Evolutionary conservation across 2,888 invertebrate genomes (phyloP), one percentile per base, ranked within the genome.

Genomic region (Listrodromus nycthemerus): DNA sequence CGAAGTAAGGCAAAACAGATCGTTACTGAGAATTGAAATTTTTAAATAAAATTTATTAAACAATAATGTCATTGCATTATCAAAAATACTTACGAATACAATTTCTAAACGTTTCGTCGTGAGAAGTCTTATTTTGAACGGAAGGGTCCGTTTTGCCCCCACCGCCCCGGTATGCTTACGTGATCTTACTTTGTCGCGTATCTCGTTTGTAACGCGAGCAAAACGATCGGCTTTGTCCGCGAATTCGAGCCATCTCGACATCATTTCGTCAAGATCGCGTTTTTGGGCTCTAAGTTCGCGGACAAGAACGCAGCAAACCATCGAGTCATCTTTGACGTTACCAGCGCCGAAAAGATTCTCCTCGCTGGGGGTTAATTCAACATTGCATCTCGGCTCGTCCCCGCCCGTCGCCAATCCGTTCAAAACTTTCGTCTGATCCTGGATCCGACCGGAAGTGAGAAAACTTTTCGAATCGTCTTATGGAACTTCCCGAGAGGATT

Each of bases 291-390:
- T 78, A 21, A 86, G 67, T 63, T 87, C 87, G 4, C 85, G 87
- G 45, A 88, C 88, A 65, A 86, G 75, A 52, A 88, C 66, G 75
- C 86, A 83, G 79, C 86, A 81, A 75, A 86, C 82, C 87, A 86
- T 78, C 30, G 84, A 84, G 70, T 85, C 87, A 80, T 84, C 82
- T 83, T 84, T 84, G 65, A 55, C 69, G 78, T 55, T 70, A 63
- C 76, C 78, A 27, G 24, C 27, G 70, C 79, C 82, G 85, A 80
- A 70, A 13, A 88, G 70, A 37, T 67, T 69, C 30, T 69, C 52
- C 77, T 89, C 87, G 85, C 86, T 87, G 63, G 65, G 63, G 71
- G 86, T 88, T 85, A 87, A 84, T 71, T 86, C 69, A 45, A 86
- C 69, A 63, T 65, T 85, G 80, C 85, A 86, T 70, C 70, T 78